Evolutionary conservation across 1,140 invertebrate species (phyloP), one percentile per base, ranked within the genome.

Genomic region (Papilio helenus): DNA sequence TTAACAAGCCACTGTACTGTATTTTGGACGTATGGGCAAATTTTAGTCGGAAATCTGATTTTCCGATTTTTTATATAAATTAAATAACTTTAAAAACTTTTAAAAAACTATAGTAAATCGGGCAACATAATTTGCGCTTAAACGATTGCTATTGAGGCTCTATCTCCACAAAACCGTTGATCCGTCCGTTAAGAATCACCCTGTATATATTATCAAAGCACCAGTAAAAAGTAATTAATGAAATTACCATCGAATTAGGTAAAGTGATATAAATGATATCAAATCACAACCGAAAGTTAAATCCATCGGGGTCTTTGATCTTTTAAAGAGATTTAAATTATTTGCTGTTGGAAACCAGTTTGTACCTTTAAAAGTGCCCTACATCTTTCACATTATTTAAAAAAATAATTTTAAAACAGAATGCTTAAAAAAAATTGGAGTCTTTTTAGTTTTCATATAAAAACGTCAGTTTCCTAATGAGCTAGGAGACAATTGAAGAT

Each of bases 231-330:
- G 5, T 55, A 55, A 55, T 5, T 55, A 20, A 8, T 55, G 18
- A n/a, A 55, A 20, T 55, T 55, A 55, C 7, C 9, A 55, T 55
- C n/a, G n/a, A 20, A 55, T 55, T 55, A 55, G 51, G 51, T 55
- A n/a, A 20, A 55, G 7, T 55, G 8, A 20, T 12, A 10, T 55
- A n/a, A 18, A 55, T 20, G 8, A 55, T 20, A n/a, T 55, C 9
- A 55, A 55, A 55, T 55, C 51, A 20, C 51, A 55, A 55, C 51
- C 51, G 51, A 20, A 55, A 55, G 51, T 55, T 55, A 20, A 55
- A n/a, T 44, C 7, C 18, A 51, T 55, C 51, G n/a, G 51, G 8
- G 51, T 55, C 51, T 55, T 55, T 55, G 51, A 55, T 55, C 51
- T n/a, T 18, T 55, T 55, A 55, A 51, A 55, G 8, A 55, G n/a